Conservation (phyloP, 2,113 vertebrate species). For the Crypturellus undulatus region DNA sequence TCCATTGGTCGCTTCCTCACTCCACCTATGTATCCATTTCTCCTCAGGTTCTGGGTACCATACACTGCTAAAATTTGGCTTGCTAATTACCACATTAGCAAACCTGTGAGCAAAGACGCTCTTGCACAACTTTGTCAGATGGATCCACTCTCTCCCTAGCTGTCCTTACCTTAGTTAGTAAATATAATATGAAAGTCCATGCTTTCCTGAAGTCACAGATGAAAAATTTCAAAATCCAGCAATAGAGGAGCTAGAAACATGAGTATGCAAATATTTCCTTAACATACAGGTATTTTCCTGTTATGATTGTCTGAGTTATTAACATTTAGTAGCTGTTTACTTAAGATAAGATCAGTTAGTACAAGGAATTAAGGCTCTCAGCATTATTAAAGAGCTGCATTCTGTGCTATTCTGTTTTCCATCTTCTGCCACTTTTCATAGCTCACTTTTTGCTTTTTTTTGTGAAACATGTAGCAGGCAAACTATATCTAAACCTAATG, state of each 20-base stretch:
- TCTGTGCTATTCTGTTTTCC: not conserved
- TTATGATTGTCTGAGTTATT: not conserved
- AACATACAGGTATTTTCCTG: not conserved
- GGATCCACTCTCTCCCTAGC: not conserved
- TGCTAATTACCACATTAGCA: not conserved
- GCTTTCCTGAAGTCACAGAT: not conserved
- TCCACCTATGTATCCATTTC: not conserved
- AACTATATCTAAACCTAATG: not conserved
- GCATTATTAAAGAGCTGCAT: not conserved
- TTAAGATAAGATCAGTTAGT: not conserved
- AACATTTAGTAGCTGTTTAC: not conserved
- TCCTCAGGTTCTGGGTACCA: not conserved
- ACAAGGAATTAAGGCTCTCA: not conserved
- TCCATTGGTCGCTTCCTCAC: not conserved
- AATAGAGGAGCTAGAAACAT: not conserved
- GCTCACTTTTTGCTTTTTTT: not conserved
- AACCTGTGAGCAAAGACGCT: not conserved
- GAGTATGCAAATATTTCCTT: not conserved
- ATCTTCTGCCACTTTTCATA: not conserved
- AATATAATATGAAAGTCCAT: not conserved
- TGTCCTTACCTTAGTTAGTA: not conserved
- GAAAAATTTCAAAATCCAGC: not conserved
- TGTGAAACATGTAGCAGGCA: not conserved
- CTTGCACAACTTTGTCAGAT: not conserved
- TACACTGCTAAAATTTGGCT: accelerated